These are phyloP conservation scores for Montifringilla adamsi DNA, from an alignment of 2,113 vertebrate species.

Conservation along the genomic window DNA sequence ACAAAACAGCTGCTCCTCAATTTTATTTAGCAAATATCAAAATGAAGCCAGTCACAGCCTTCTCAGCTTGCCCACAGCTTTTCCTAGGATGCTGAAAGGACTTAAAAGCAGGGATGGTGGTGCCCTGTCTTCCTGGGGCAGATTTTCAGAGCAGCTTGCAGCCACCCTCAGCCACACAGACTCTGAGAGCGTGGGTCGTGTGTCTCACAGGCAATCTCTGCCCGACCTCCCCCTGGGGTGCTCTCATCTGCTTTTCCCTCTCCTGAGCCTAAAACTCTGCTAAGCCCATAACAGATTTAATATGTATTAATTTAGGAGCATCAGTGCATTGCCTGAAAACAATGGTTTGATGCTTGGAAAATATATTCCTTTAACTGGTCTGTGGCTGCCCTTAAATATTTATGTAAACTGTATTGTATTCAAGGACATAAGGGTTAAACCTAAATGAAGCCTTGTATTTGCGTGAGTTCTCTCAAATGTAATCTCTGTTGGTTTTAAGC, in stretches of 20 bases:
- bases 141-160: not conserved
- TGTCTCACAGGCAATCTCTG: not conserved
- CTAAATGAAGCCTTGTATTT: not conserved
- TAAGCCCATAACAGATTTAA: slow-evolving; percentile 26
- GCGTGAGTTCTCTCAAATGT: not conserved
- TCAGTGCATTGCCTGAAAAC: slow-evolving; percentile 34
- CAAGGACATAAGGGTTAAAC: slow-evolving; percentile 11
- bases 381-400: slow-evolving; percentile 17
- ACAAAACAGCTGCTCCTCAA: slow-evolving; percentile 14
- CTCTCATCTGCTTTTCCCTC: slow-evolving; percentile 14
- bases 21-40: slow-evolving; percentile 41
- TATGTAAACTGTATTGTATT: slow-evolving; percentile 26
- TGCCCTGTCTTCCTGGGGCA: rapidly evolving
- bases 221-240: not conserved
- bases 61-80: not conserved
- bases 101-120: not conserved
- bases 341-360: slow-evolving; percentile 36
- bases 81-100: not conserved
- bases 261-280: slow-evolving; percentile 11
- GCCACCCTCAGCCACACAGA: not conserved
- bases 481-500: not conserved
- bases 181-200: not conserved
- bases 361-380: slow-evolving; percentile 44
- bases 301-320: slow-evolving; percentile 36
- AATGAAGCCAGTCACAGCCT: not conserved